Evolutionary conservation across 2,888 invertebrate genomes (phyloP).

Genomic region (Patella pellucida): DNA sequence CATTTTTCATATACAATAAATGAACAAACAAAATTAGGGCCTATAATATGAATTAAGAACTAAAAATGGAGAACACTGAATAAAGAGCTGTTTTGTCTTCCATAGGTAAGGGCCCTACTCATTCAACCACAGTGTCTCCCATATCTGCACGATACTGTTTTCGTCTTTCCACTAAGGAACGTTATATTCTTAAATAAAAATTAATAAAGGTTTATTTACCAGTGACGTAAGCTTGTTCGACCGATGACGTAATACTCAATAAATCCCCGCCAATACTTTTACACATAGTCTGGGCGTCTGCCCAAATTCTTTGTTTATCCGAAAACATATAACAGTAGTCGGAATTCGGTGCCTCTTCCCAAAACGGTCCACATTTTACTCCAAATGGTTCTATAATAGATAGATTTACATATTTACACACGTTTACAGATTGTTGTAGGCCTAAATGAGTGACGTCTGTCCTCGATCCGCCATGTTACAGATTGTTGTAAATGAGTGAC

Average conservation of each 20-base stretch:
- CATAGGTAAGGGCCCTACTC: too few species aligned
- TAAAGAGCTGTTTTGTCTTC: too few species aligned
- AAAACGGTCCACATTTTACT: constrained; percentile 46
- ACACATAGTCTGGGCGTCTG: constrained; percentile 45
- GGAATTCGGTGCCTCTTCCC: constrained; percentile 47
- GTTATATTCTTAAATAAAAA: too few species aligned
- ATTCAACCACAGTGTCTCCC: too few species aligned
- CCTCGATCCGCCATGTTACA: too few species aligned
- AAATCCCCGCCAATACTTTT: constrained; percentile 40
- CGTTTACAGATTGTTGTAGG: neutral
- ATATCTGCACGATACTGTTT: too few species aligned
- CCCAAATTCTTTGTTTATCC: constrained; percentile 44
- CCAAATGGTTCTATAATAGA: constrained; percentile 42
- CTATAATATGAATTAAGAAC: too few species aligned
- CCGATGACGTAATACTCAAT: constrained; percentile 41
- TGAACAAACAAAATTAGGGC: too few species aligned
- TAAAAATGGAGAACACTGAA: too few species aligned
- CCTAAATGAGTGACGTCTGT: neutral
- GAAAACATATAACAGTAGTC: constrained; percentile 50
- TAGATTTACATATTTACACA: too few species aligned
- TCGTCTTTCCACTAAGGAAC: too few species aligned
- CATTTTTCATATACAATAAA: too few species aligned
- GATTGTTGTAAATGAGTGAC: neutral
- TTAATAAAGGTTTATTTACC: constrained; percentile 28
- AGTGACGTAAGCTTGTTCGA: constrained; percentile 49